A percentile compares a stretch with the other conserved stretches of the same genome.
Evolutionary conservation across 2,113 vertebrate species (phyloP).

Genomic region (Xyrauchen texanus): DNA sequence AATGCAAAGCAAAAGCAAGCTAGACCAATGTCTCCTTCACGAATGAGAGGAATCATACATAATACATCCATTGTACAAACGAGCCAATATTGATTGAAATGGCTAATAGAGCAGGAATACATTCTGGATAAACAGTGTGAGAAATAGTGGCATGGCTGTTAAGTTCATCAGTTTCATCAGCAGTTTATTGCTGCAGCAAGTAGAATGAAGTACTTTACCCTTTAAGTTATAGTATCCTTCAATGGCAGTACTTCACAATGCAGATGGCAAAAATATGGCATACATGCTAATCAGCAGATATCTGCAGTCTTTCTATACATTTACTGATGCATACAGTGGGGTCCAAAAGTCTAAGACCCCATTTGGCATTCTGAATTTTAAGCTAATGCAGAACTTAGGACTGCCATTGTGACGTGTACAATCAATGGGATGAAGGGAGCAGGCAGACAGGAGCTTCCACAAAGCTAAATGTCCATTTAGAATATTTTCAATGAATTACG

Average conservation of each 20-base stretch:
- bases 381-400: conserved; percentile 56
- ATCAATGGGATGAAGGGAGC: conserved; percentile 52
- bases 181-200: conserved; percentile 28
- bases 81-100: conserved; percentile 4
- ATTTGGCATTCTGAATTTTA: conserved; percentile 66
- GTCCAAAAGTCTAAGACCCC: neutral
- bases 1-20: neutral
- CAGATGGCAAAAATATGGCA: conserved; percentile 27
- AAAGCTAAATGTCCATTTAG: neutral
- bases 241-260: neutral
- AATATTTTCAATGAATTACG: neutral
- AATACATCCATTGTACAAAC: conserved; percentile 22
- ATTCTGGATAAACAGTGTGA: neutral
- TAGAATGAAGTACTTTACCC: conserved; percentile 5
- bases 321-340: neutral
- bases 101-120: conserved; percentile 21
- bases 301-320: neutral
- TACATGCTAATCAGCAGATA: conserved; percentile 12
- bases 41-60: conserved; percentile 9
- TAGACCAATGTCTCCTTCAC: conserved; percentile 1
- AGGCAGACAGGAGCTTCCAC: neutral
- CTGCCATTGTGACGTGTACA: conserved; percentile 42
- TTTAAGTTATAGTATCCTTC: conserved; percentile 21
- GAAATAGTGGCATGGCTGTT: conserved; percentile 7
- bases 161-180: conserved; percentile 19